phyloP scores from a whole-genome alignment of 2,113 vertebrate genomes.

The Ictalurus punctatus region DNA sequence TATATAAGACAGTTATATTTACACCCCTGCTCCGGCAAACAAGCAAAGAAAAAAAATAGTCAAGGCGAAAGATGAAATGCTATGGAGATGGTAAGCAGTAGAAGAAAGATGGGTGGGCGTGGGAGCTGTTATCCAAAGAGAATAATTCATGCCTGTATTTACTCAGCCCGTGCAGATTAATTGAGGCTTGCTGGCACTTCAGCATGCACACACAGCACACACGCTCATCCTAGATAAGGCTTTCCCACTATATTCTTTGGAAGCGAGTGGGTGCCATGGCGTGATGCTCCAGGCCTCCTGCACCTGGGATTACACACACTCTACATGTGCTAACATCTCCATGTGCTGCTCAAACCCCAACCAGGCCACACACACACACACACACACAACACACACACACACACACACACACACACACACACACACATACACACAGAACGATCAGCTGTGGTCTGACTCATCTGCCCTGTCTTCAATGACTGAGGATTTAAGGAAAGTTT shows the following conservation, averaged over 20 bases:
- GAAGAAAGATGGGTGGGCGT: conserved; percentile 16
- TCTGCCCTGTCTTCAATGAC: not conserved
- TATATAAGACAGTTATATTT: conserved; percentile 43
- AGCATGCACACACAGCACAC: not conserved
- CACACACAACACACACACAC: not conserved
- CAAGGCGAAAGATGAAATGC: conserved; percentile 17
- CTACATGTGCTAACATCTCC: conserved; percentile 24
- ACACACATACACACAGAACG: not conserved
- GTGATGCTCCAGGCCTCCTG: conserved; percentile 1
- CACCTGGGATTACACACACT: not conserved
- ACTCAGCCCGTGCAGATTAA: conserved; percentile 52
- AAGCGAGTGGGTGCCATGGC: not conserved
- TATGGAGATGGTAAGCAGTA: conserved; percentile 1
- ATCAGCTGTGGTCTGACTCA: conserved; percentile 1
- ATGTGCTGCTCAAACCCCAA: not conserved
- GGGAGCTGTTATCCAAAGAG: conserved; percentile 43
- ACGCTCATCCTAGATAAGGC: not conserved
- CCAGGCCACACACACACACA: not conserved
- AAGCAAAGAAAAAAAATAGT: conserved; percentile 16
- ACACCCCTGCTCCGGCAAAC: conserved; percentile 27
- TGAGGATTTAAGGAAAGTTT: not conserved
- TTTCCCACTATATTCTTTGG: conserved; percentile 4
- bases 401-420: not conserved
- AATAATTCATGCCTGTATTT: conserved; percentile 60
- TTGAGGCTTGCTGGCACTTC: conserved; percentile 34